phyloP scores from a whole-genome alignment of 2,113 vertebrate genomes.

The Gasterosteus aculeatus region DNA sequence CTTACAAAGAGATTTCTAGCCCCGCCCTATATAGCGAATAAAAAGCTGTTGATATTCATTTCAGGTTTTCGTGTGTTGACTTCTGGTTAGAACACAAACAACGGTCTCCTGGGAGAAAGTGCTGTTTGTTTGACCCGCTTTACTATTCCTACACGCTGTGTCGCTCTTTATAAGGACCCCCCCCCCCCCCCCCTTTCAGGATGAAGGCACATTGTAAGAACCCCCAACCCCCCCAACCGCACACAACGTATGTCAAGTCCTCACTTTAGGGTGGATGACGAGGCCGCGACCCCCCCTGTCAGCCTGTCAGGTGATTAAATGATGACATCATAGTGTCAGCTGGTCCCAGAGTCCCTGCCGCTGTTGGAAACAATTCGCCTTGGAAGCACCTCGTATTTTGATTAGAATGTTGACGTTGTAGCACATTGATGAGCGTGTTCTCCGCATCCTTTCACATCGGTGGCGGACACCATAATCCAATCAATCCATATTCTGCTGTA shows the following conservation, averaged over 20 bases:
- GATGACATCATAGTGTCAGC: neutral
- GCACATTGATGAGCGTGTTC: neutral
- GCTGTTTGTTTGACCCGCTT: neutral
- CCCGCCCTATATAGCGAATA: neutral
- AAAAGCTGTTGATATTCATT: neutral
- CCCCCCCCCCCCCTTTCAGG: too few species aligned
- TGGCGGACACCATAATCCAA: neutral
- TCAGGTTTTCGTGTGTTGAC: neutral
- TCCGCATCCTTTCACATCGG: neutral
- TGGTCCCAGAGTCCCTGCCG: neutral
- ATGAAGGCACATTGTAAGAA: too few species aligned
- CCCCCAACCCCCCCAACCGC: too few species aligned
- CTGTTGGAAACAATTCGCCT: neutral
- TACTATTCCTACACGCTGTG: neutral
- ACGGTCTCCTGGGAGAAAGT: neutral
- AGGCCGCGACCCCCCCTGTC: too few species aligned
- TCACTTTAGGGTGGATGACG: too few species aligned
- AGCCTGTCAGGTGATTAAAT: too few species aligned
- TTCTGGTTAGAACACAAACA: neutral
- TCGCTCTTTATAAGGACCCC: too few species aligned
- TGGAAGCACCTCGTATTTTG: neutral
- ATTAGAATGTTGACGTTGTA: neutral
- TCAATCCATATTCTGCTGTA: neutral
- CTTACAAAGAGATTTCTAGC: neutral
- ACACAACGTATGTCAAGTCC: too few species aligned